These are phyloP conservation scores for Argyrosomus regius DNA, from an alignment of 2,797 vertebrate species.

Conservation along the genomic window DNA sequence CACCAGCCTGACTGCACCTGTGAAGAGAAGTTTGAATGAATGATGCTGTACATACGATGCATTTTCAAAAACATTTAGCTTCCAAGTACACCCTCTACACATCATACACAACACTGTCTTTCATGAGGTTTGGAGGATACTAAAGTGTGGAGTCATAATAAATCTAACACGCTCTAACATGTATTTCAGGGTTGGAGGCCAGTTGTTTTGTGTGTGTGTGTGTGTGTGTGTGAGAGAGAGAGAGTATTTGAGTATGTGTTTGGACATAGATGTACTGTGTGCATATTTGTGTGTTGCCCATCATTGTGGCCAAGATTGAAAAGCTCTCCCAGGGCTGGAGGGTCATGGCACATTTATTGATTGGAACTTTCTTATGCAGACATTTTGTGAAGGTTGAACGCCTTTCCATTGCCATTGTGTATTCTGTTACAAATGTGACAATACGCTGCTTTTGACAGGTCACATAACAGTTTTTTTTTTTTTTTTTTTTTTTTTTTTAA, in stretches of 20 bases:
- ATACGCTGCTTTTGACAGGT: conserved; percentile 48
- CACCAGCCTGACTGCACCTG: conserved; percentile 32
- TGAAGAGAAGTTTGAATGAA: conserved; percentile 33
- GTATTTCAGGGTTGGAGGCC: conserved; percentile 12
- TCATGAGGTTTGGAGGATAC: conserved; percentile 12
- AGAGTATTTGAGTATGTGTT: background rate
- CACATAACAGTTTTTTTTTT: conserved; percentile 30
- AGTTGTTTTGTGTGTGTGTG: background rate
- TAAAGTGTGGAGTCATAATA: conserved; percentile 8
- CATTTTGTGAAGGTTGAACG: conserved; percentile 71
- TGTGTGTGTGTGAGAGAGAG: background rate
- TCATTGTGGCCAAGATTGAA: conserved; percentile 76
- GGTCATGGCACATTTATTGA: conserved; percentile 76
- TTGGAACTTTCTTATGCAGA: conserved; percentile 73
- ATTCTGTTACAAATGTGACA: conserved; percentile 59
- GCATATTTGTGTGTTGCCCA: conserved; percentile 58
- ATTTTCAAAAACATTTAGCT: conserved; percentile 25
- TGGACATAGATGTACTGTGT: conserved; percentile 31
- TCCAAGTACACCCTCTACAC: background rate
- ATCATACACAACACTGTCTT: conserved; percentile 12
- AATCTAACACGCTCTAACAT: background rate
- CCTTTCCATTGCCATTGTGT: conserved; percentile 62
- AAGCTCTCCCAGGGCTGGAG: conserved; percentile 64
- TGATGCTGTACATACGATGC: conserved; percentile 15
- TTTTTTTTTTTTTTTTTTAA: background rate